Conservation (phyloP, 2,888 invertebrate genomes). For the Tetramorium bicarinatum region DNA sequence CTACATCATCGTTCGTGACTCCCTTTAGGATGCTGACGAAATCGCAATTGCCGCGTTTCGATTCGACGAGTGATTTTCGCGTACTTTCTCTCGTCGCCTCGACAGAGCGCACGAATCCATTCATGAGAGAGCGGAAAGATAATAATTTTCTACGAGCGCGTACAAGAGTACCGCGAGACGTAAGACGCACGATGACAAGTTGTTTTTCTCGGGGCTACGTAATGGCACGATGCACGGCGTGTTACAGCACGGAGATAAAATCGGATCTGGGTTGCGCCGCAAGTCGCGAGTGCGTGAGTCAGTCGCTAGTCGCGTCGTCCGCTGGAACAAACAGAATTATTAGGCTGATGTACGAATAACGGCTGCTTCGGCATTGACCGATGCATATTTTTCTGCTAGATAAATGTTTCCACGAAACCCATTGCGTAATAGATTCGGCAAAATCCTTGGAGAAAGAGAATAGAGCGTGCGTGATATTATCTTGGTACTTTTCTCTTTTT, state of each 20-base stretch:
- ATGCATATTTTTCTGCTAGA: slow-evolving; percentile 50
- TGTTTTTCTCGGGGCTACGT: slow-evolving; percentile 55
- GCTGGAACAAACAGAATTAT: slow-evolving; percentile 55
- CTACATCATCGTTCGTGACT: background rate
- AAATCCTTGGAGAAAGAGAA: background rate
- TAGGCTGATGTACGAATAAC: slow-evolving; percentile 57
- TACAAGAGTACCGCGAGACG: slow-evolving; percentile 11
- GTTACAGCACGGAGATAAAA: slow-evolving; percentile 59
- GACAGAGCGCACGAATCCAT: slow-evolving; percentile 1
- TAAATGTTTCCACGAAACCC: slow-evolving; percentile 26
- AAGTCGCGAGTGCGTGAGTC: slow-evolving; percentile 58
- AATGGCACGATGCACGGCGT: slow-evolving; percentile 38
- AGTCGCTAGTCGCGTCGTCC: slow-evolving; percentile 36
- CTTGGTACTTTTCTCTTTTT: background rate
- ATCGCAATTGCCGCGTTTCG: slow-evolving; percentile 22
- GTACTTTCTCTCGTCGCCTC: slow-evolving; percentile 27
- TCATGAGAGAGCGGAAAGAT: slow-evolving; percentile 27
- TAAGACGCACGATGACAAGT: slow-evolving; percentile 32
- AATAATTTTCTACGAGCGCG: slow-evolving; percentile 41
- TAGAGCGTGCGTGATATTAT: background rate
- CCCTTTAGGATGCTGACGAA: background rate
- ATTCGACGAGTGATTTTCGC: slow-evolving; percentile 32
- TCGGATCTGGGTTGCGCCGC: slow-evolving; percentile 59
- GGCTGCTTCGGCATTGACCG: slow-evolving; percentile 47
- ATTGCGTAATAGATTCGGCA: slow-evolving; percentile 24